These are phyloP conservation scores for Automeris io DNA, from an alignment of 2,888 invertebrate genomes.

Conservation along the genomic window DNA sequence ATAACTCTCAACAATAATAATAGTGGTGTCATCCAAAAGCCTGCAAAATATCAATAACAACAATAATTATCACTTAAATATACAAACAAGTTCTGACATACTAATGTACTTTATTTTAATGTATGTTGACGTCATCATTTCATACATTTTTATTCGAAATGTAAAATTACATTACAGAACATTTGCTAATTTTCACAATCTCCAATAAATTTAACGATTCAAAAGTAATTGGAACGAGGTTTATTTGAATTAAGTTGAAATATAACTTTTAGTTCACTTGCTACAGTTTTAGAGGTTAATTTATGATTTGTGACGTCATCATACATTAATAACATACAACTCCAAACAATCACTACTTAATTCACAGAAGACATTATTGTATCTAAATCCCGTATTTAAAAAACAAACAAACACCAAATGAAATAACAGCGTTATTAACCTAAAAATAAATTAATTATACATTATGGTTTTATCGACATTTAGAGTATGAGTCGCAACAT, in stretches of 20 bases:
- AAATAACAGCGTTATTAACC: slow-evolving; percentile 55
- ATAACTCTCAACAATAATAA: slow-evolving; percentile 69
- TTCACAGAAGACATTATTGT: slow-evolving; percentile 33
- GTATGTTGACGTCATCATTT: slow-evolving; percentile 29
- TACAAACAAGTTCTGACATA: slow-evolving; percentile 34
- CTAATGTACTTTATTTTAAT: slow-evolving; percentile 29
- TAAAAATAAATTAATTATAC: slow-evolving; percentile 64
- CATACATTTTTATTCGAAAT: too few species aligned
- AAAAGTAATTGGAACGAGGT: too few species aligned
- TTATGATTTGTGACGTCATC: slow-evolving; percentile 27
- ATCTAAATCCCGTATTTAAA: slow-evolving; percentile 38
- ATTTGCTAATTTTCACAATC: too few species aligned
- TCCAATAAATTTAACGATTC: too few species aligned
- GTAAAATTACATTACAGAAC: too few species aligned
- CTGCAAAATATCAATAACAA: slow-evolving; percentile 64
- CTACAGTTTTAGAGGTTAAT: neutral
- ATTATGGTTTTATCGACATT: slow-evolving; percentile 38
- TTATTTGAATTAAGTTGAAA: too few species aligned
- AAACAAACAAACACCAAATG: slow-evolving; percentile 44
- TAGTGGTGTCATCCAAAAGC: slow-evolving; percentile 55
- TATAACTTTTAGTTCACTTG: too few species aligned
- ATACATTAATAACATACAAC: slow-evolving; percentile 32
- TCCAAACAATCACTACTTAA: slow-evolving; percentile 37
- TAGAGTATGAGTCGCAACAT: slow-evolving; percentile 62
- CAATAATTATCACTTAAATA: slow-evolving; percentile 42